Evolutionary conservation across 2,888 invertebrate genomes (phyloP).

Genomic region (Hemicrepidius hirtus): DNA sequence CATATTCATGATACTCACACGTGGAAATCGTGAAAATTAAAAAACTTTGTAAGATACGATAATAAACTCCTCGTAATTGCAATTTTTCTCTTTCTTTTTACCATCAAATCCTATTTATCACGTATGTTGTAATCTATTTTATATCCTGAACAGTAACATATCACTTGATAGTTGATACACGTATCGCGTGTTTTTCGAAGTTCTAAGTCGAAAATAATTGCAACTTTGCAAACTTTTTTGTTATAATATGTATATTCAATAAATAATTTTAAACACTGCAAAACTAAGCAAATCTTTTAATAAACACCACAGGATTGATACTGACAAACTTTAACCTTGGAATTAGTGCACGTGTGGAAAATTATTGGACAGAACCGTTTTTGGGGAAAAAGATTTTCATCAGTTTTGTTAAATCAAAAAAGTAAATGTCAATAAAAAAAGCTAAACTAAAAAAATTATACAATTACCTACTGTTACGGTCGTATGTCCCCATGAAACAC

Average conservation of each 20-base stretch:
- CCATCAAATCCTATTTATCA: no score
- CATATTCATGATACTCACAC: no score
- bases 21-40: no score
- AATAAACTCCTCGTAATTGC: no score
- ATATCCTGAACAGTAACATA: background rate
- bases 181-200: conserved; percentile 6
- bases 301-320: background rate
- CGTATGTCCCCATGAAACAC: no score
- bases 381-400: background rate
- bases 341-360: background rate
- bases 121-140: background rate
- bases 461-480: no score
- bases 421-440: no score
- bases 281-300: background rate
- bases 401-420: no score
- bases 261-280: background rate
- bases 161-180: conserved; percentile 9
- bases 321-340: background rate
- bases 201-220: conserved; percentile 6
- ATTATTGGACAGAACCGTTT: background rate
- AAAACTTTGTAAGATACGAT: no score
- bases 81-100: no score
- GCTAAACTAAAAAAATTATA: no score
- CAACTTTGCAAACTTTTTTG: conserved; percentile 13
- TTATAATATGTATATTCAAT: background rate